Evolutionary conservation across 2,888 invertebrate genomes (phyloP).

Genomic region (Yponomeuta malinellus): DNA sequence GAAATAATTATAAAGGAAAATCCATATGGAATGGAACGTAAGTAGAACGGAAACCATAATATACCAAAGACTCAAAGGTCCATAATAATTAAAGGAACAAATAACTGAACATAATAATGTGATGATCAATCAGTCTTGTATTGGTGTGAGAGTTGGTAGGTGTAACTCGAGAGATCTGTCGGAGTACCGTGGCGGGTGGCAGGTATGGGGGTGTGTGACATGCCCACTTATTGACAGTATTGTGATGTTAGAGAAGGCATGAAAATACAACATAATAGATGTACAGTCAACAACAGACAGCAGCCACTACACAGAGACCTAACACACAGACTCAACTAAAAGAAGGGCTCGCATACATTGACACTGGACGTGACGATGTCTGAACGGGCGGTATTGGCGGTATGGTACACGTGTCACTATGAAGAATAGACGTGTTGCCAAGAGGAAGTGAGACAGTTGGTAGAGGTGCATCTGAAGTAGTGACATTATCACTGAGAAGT

Average conservation of each 20-base stretch:
- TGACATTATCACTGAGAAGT: constrained; percentile 30
- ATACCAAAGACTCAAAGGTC: neutral
- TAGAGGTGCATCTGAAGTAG: constrained; percentile 49
- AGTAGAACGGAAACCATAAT: neutral
- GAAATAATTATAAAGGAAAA: neutral
- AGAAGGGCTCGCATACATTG: constrained; percentile 54
- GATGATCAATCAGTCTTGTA: constrained; percentile 16
- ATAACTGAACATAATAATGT: constrained; percentile 13
- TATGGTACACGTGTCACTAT: constrained; percentile 21
- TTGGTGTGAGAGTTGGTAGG: constrained; percentile 70
- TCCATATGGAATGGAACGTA: neutral
- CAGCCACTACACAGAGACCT: constrained; percentile 76
- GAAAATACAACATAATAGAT: constrained; percentile 73
- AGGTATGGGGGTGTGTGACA: constrained; percentile 65
- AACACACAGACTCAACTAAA: constrained; percentile 65
- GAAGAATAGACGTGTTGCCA: constrained; percentile 30
- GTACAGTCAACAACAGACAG: constrained; percentile 75
- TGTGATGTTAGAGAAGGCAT: constrained; percentile 75
- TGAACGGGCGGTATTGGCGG: constrained; percentile 27
- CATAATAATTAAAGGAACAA: neutral
- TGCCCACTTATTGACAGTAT: constrained; percentile 70
- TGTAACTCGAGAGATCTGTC: constrained; percentile 72
- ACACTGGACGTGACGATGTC: neutral
- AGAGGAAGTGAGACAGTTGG: constrained; percentile 42
- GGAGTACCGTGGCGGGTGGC: constrained; percentile 71